A percentile compares a stretch with the other conserved stretches of the same genome.
Evolutionary conservation across 1,140 invertebrate genomes (phyloP).

Genomic region (Pararge aegeria): DNA sequence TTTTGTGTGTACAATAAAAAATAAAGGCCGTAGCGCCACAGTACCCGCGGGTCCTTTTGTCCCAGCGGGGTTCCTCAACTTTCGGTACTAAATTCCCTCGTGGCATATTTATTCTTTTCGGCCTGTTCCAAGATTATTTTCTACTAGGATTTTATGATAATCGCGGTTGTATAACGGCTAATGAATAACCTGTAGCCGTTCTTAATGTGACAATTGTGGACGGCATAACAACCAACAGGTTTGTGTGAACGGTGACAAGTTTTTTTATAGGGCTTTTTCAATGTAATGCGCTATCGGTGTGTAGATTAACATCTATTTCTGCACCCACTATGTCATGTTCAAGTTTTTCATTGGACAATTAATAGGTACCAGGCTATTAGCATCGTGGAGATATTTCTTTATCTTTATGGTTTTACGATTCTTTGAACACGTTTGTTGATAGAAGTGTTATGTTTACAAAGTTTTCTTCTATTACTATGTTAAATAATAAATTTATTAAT

Average conservation of each 20-base stretch:
- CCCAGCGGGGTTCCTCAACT: conserved; percentile 53
- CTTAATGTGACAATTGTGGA: conserved; percentile 54
- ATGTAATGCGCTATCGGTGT: conserved; percentile 22
- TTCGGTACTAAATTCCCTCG: conserved; percentile 66
- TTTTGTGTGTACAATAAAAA: conserved; percentile 31
- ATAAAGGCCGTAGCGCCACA: conserved; percentile 54
- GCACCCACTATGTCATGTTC: conserved; percentile 9
- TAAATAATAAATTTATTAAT: too few relatives aligned
- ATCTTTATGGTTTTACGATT: conserved; percentile 3
- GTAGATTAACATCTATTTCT: conserved; percentile 26
- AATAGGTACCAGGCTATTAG: neutral
- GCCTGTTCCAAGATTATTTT: conserved; percentile 64
- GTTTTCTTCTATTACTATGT: neutral
- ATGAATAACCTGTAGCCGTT: conserved; percentile 60
- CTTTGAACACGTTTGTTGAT: neutral
- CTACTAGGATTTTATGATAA: conserved; percentile 76
- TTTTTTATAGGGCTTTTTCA: conserved; percentile 26
- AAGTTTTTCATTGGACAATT: conserved; percentile 5
- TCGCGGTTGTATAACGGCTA: conserved; percentile 60
- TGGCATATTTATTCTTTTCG: conserved; percentile 72
- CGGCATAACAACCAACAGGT: conserved; percentile 30
- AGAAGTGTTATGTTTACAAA: neutral
- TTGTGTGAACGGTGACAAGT: conserved; percentile 38
- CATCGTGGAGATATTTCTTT: neutral
- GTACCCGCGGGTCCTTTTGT: conserved; percentile 59